phyloP scores from a whole-genome alignment of 2,113 vertebrate genomes.

The Ictalurus furcatus region DNA sequence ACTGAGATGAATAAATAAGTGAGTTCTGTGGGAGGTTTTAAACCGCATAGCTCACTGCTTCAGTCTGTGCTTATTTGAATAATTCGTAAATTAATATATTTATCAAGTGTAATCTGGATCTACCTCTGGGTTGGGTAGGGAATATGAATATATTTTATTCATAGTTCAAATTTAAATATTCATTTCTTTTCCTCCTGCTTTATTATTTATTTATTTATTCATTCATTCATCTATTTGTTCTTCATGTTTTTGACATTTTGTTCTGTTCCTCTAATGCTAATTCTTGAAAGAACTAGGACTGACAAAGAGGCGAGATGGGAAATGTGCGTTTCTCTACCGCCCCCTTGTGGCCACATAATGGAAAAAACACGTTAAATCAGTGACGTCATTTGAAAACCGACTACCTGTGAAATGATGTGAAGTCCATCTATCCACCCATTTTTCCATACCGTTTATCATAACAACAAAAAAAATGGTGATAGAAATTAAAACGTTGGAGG shows the following conservation, averaged over 20 bases:
- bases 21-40: too few species aligned
- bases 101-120: neutral
- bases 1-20: neutral
- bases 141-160: neutral
- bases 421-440: too few species aligned
- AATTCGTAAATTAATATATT: neutral
- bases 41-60: neutral
- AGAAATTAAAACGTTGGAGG: neutral
- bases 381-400: neutral
- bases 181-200: neutral
- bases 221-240: neutral
- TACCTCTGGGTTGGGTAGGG: neutral
- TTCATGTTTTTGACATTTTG: neutral
- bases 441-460: too few species aligned
- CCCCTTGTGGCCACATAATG: conserved; percentile 11
- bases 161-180: neutral
- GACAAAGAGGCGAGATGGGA: neutral
- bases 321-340: conserved; percentile 4
- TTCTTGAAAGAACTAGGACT: neutral
- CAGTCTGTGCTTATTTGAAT: neutral
- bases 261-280: neutral
- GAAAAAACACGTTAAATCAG: neutral
- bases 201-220: neutral
- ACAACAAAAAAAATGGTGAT: neutral
- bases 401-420: too few species aligned